Percentiles rank a stretch among this genome's conserved stretches.
Evolutionary conservation across 2,888 invertebrate genomes (phyloP).

Genomic region (Diarsia mendica): DNA sequence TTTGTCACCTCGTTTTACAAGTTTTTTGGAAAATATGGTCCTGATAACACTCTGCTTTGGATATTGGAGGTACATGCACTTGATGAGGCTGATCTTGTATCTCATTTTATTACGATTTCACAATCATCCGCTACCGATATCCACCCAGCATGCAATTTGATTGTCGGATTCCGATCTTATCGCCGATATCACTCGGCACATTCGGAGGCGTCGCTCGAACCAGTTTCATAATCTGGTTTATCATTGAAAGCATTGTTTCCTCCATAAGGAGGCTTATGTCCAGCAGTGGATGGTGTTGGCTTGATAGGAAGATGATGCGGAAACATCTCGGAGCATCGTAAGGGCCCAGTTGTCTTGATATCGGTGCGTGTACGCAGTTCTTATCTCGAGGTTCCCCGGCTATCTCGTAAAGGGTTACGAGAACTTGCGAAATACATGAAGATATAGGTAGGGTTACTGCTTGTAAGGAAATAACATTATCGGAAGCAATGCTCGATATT

Average conservation of each 20-base stretch:
- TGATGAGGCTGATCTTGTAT: not conserved
- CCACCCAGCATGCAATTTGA: conserved; percentile 17
- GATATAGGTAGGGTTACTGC: conserved; percentile 49
- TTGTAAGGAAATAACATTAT: not conserved
- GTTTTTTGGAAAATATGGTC: not conserved
- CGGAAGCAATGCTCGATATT: not conserved
- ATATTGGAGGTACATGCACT: not conserved
- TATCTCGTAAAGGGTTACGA: conserved; percentile 61
- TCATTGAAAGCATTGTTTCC: conserved; percentile 9
- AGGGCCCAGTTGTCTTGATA: conserved; percentile 18
- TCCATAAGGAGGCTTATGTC: not conserved
- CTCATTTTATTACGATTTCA: not conserved
- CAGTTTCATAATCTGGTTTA: conserved; percentile 22
- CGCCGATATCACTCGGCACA: conserved; percentile 3
- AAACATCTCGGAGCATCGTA: conserved; percentile 25
- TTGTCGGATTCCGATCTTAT: conserved; percentile 28
- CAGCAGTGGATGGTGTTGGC: not conserved
- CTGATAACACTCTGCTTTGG: not conserved
- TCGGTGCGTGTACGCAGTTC: conserved; percentile 24
- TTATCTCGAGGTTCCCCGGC: conserved; percentile 46
- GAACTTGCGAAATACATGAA: conserved; percentile 55
- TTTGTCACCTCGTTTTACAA: not conserved
- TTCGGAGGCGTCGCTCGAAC: not conserved
- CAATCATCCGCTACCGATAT: conserved; percentile 11
- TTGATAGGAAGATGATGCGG: conserved; percentile 20